Evolutionary conservation across 2,113 vertebrate species (phyloP), one percentile per base, ranked within the genome.

Genomic region (Apteryx owenii): DNA sequence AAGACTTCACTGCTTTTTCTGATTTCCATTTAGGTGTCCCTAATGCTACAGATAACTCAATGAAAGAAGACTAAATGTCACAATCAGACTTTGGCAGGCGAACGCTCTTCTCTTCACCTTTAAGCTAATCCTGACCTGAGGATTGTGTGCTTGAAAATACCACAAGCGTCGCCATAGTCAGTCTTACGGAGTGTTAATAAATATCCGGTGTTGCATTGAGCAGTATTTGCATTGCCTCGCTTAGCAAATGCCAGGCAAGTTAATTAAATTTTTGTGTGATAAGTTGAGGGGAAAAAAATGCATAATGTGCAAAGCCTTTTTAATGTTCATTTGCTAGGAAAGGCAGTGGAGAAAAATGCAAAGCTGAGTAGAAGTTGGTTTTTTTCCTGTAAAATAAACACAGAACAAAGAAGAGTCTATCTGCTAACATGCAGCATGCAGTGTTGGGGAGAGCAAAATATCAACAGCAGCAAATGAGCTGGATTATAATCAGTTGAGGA

Each of bases 351-450:
- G 60, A 62, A 83, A 90, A 91, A 62, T 1, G 83, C 89, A 56
- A 78, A 78, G 95, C 88, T 70, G 62, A 48, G 72, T 21, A 46
- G 69, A 4, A 79, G 23, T 16, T 18, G 46, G 66, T 61, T 40
- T 81, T 90, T 73, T 50, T 83, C 83, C 83, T 60, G 28, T 40
- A 92, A 96, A 95, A 95, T 28, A 86, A 84, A 94, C 88, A 84
- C 29, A 58, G 42, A 81, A 53, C 68, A 28, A 50, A 58, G 21
- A 48, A 50, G 91, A 53, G 56, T 53, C 85, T 60, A 72, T 50
- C 71, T 51, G 95, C 77, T 81, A 21, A 79, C 62, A 25, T 22
- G 64, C 64, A 58, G 66, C 71, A 12, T 10, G 72, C 60, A 51
- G 58, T 5, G 22, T 2, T 4, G 31, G 75, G 38, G 42, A 89